These are phyloP conservation scores for Drosophila lacertosa DNA, from an alignment of 1,140 invertebrate species.

Conservation along the genomic window DNA sequence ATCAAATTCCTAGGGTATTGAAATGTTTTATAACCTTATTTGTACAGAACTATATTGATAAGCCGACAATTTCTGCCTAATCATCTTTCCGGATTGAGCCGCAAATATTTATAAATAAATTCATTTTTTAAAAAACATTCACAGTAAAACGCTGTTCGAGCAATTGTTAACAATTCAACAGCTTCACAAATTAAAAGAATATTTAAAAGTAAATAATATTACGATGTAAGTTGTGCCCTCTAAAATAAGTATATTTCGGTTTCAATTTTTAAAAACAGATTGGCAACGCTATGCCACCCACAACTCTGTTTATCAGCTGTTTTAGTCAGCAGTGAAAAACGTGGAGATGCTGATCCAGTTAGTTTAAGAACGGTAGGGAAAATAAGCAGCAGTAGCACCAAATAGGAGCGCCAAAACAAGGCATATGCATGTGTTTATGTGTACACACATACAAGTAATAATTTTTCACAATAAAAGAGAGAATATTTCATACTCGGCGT, in stretches of 20 bases:
- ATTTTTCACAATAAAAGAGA: constrained; percentile 10
- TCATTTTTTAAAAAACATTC: constrained; percentile 7
- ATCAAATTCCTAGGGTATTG: neutral
- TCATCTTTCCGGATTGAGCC: constrained; percentile 46
- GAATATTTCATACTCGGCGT: constrained; percentile 6
- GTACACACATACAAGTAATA: neutral
- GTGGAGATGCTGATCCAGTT: constrained; percentile 44
- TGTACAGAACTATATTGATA: constrained; percentile 34
- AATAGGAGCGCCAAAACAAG: constrained; percentile 32
- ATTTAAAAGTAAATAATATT: neutral
- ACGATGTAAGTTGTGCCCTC: constrained; percentile 13
- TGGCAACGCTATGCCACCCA: constrained; percentile 47
- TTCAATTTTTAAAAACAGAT: neutral
- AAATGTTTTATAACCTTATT: constrained; percentile 7
- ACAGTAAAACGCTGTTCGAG: constrained; percentile 36
- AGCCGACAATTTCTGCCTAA: constrained; percentile 41
- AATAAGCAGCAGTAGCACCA: constrained; percentile 19
- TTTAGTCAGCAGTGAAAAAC: constrained; percentile 47
- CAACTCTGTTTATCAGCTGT: constrained; percentile 45
- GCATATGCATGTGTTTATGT: neutral
- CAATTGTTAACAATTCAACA: constrained; percentile 22
- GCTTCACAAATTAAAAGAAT: neutral
- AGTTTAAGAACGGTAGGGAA: constrained; percentile 34
- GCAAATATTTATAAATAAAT: constrained; percentile 55
- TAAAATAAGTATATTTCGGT: constrained; percentile 6